Evolutionary conservation across 2,888 invertebrate species (phyloP).

Genomic region (Mythimna ferrago): DNA sequence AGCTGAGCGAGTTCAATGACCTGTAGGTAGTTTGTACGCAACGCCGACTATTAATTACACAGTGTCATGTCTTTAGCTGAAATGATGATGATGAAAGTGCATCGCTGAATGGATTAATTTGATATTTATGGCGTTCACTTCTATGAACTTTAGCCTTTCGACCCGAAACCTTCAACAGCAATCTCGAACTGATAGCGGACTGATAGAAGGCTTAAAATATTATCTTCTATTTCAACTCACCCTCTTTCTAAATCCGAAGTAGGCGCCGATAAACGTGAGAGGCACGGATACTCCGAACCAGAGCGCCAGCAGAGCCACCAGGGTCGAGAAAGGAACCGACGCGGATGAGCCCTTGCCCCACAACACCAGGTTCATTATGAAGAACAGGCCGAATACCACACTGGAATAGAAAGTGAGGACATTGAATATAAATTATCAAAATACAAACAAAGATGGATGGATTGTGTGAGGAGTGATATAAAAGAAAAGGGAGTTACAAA

Average conservation of each 20-base stretch:
- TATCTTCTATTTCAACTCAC: constrained; percentile 88
- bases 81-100: no score
- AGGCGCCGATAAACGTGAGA: constrained; percentile 99
- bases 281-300: constrained; percentile 99
- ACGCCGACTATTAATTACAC: no score
- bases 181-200: no score
- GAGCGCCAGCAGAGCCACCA: constrained; percentile 97
- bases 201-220: not conserved
- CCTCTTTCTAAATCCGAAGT: constrained; percentile 99
- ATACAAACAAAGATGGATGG: no score
- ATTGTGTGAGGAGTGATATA: no score
- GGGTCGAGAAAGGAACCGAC: constrained; percentile 98
- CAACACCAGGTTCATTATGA: constrained; percentile 98
- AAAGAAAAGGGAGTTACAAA: no score
- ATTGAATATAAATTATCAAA: not conserved
- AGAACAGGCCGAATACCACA: constrained; percentile 98
- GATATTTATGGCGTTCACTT: no score
- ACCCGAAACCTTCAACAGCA: not conserved
- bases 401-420: constrained; percentile 86
- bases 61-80: no score
- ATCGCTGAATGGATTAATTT: no score
- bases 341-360: constrained; percentile 99
- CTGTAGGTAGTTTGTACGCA: no score
- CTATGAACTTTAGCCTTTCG: no score
- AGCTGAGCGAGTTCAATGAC: no score